Evolutionary conservation across 2,113 vertebrate genomes (phyloP), one percentile per base, ranked within the genome.

Genomic region (Microcebus griseorufus): DNA sequence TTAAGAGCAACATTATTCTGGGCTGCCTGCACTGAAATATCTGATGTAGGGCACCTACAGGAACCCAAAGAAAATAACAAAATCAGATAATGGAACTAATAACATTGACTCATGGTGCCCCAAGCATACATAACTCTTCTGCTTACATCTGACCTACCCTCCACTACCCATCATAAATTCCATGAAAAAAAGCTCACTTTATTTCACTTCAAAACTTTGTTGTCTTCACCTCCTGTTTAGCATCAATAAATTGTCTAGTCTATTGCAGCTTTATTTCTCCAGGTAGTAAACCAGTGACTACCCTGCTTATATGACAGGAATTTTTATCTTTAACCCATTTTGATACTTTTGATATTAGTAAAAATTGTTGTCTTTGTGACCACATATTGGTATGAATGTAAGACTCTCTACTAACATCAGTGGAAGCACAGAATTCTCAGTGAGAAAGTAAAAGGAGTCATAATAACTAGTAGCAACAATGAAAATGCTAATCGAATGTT

Each of bases 41-140:
- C 62, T 91, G 55, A 69, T 22, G 22, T 39, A n/a, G 17, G 23
- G 23, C 55, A 72, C 84, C 75, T 67, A 13, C 16, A 95, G 53
- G 32, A 87, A 84, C 72, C 64, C 23, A 92, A 64, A 90, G 73
- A 86, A 97, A 53, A 78, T 70, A 55, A 69, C 45, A 86, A 85
- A 48, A 70, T 90, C 53, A 83, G 45, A 42, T 92, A 69, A 83
- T 29, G 83, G 55, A 67, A 79, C 18, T 51, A 79, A 25, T 69
- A n/a, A 69, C 34, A 37, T 39, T 69, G 62, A 70, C 20, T 90
- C 37, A 48, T 29, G 39, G n/a, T 25, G 13, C 29, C 48, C 73
- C 39, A 92, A 75, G 25, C 67, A 39, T 29, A 22, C 10, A 34
- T 42, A 64, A 51, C 42, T 92, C 27, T 73, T 60, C n/a, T 85